Conservation (phyloP, 2,888 invertebrate species). For the Luperina nickerlii region DNA sequence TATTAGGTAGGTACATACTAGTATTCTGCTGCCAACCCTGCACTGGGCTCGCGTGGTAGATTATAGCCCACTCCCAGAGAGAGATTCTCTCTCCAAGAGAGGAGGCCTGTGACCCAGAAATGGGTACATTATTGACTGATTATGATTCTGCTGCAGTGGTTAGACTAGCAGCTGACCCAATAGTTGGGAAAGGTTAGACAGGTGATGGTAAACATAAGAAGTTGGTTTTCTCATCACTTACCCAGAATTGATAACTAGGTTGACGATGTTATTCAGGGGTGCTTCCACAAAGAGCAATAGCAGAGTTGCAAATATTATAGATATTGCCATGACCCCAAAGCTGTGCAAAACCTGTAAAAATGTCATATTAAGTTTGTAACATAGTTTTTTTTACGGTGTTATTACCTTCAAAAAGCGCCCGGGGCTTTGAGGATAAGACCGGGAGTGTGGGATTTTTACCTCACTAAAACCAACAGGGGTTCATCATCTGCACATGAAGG, state of each 20-base stretch:
- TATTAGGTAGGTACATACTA: not conserved
- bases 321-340: slow-evolving; percentile 23
- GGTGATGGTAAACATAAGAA: not conserved
- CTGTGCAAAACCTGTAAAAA: slow-evolving; percentile 19
- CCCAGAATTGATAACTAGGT: slow-evolving; percentile 32
- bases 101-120: too few species aligned
- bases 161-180: not conserved
- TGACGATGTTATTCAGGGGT: slow-evolving; percentile 44
- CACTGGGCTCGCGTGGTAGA: too few species aligned
- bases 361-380: not conserved
- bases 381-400: not conserved
- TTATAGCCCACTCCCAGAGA: too few species aligned
- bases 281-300: slow-evolving; percentile 51
- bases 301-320: not conserved
- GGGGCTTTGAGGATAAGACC: not conserved
- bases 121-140: too few species aligned
- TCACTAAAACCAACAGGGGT: not conserved
- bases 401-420: not conserved
- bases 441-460: not conserved
- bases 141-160: not conserved
- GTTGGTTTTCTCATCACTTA: not conserved
- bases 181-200: not conserved
- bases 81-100: too few species aligned
- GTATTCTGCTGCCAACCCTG: not conserved
- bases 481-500: not conserved